Conservation (phyloP, 1,140 invertebrate genomes). For the Lucilia cuprina region DNA sequence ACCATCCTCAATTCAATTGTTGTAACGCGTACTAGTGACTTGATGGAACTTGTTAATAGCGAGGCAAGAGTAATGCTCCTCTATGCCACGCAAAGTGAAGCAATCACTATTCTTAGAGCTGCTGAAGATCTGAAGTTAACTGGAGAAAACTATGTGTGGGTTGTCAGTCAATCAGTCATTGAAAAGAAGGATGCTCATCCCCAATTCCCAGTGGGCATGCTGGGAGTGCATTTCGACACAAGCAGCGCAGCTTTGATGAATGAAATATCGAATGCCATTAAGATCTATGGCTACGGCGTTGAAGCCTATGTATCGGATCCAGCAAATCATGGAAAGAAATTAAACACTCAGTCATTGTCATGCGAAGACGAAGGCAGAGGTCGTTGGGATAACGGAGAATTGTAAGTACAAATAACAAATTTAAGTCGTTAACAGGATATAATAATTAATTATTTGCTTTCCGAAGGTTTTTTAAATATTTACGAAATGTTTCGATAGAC, state of each 20-base stretch:
- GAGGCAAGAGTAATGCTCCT: slow-evolving; percentile 93
- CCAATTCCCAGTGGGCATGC: slow-evolving; percentile 90
- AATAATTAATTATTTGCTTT: background rate
- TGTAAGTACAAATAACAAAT: slow-evolving; percentile 45
- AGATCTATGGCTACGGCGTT: slow-evolving; percentile 89
- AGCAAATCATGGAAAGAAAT: slow-evolving; percentile 71
- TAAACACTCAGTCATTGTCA: slow-evolving; percentile 79
- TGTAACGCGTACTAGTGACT: slow-evolving; percentile 72
- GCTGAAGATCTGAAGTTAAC: slow-evolving; percentile 86
- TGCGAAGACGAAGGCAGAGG: slow-evolving; percentile 64
- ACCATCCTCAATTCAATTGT: slow-evolving; percentile 85
- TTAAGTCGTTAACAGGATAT: no score
- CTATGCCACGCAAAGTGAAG: slow-evolving; percentile 88
- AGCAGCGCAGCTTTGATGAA: slow-evolving; percentile 79
- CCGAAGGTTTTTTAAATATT: slow-evolving; percentile 72
- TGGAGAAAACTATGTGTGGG: slow-evolving; percentile 95
- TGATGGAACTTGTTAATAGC: slow-evolving; percentile 82
- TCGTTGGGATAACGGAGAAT: slow-evolving; percentile 62
- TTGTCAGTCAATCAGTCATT: slow-evolving; percentile 94
- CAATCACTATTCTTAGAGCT: slow-evolving; percentile 80
- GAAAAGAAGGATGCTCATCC: slow-evolving; percentile 77
- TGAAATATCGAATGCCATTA: slow-evolving; percentile 87
- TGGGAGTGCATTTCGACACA: slow-evolving; percentile 93
- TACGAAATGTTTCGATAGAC: slow-evolving; percentile 85
- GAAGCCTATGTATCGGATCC: slow-evolving; percentile 83